Conservation (phyloP, 2,888 invertebrate species). For the Incurvaria masculella region DNA sequence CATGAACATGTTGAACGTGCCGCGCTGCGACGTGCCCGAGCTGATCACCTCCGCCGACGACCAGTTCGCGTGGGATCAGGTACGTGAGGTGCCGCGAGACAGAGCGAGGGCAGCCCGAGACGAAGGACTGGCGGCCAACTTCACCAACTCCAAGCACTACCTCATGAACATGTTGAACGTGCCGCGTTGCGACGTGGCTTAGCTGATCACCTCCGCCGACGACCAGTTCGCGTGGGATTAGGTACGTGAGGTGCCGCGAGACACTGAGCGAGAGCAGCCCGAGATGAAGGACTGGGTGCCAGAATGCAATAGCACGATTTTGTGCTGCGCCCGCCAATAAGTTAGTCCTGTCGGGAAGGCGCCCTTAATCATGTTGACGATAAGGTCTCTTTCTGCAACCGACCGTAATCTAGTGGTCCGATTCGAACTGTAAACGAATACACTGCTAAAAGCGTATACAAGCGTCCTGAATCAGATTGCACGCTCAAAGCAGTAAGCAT, state of each 20-base stretch:
- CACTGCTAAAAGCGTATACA: too few species aligned
- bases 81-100: conserved; percentile 54
- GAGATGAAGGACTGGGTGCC: conserved; percentile 66
- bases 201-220: conserved; percentile 61
- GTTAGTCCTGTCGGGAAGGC: too few species aligned
- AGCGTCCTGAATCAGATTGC: too few species aligned
- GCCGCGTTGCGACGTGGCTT: conserved; percentile 66
- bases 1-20: conserved; percentile 60
- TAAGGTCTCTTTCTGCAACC: too few species aligned
- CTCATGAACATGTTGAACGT: conserved; percentile 61
- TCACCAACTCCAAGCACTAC: conserved; percentile 56
- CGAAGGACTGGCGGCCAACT: conserved; percentile 75
- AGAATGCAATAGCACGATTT: too few species aligned
- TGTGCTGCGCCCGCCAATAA: too few species aligned
- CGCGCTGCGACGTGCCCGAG: conserved; percentile 68
- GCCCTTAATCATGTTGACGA: too few species aligned
- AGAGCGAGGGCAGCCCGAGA: conserved; percentile 40
- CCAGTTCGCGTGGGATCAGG: conserved; percentile 30
- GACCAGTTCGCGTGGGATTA: conserved; percentile 41
- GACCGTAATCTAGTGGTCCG: too few species aligned
- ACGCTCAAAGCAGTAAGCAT: too few species aligned
- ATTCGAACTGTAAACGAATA: too few species aligned
- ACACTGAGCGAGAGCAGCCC: conserved; percentile 43
- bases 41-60: conserved; percentile 62
- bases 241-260: conserved; percentile 27